These are phyloP conservation scores for Ailurus styani DNA, from an alignment of 2,113 vertebrate species.

Conservation along the genomic window DNA sequence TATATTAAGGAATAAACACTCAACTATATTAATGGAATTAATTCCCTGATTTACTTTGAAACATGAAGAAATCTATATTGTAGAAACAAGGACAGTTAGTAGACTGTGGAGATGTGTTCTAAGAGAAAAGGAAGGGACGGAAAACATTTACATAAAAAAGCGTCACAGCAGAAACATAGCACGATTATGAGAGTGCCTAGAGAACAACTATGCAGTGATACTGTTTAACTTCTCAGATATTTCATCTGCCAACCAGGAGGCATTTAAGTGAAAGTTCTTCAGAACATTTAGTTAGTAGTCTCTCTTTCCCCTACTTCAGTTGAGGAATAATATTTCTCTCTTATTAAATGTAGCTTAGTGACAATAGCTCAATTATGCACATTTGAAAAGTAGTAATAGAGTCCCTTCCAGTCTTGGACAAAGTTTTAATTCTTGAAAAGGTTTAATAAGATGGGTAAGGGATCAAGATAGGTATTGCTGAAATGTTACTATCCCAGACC, in stretches of 20 bases:
- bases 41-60: background rate
- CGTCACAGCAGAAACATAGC: background rate
- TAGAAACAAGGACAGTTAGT: background rate
- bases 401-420: background rate
- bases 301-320: background rate
- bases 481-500: constrained; percentile 13
- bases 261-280: background rate
- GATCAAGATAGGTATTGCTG: background rate
- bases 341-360: background rate
- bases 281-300: background rate
- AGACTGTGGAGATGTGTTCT: background rate
- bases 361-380: background rate
- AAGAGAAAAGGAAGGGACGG: background rate
- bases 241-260: background rate
- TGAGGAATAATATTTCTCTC: constrained; percentile 38
- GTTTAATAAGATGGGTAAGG: constrained; percentile 6
- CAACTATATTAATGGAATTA: background rate
- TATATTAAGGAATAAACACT: too few species aligned
- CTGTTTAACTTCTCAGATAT: background rate
- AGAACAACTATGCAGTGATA: background rate
- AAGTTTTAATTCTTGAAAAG: constrained; percentile 36
- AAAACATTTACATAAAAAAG: background rate
- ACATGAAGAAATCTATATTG: background rate
- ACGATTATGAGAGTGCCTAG: background rate
- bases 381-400: constrained; percentile 5